A percentile compares a stretch with the other conserved stretches of the same genome.
Evolutionary conservation across 2,888 invertebrate genomes (phyloP).

Genomic region (Gerosis bhagava): DNA sequence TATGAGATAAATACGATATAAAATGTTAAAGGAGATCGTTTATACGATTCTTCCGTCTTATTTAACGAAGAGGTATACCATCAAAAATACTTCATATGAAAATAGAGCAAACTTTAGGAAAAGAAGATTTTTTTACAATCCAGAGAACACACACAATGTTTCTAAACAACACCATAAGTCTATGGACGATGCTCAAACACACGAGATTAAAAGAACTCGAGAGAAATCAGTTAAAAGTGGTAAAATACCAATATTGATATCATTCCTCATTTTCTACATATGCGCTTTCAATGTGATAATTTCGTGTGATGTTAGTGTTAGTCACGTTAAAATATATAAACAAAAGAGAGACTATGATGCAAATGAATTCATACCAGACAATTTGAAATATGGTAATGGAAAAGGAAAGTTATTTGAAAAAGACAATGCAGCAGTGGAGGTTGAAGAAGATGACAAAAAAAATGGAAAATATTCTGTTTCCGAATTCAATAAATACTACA

Average conservation of each 20-base stretch:
- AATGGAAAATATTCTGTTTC: conserved; percentile 47
- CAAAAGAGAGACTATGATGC: conserved; percentile 39
- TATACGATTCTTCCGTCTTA: conserved; percentile 63
- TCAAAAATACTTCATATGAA: conserved; percentile 47
- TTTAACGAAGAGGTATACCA: conserved; percentile 44
- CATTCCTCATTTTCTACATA: conserved; percentile 64
- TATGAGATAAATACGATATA: conserved; percentile 65
- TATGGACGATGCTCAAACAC: conserved; percentile 74
- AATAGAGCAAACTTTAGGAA: conserved; percentile 52
- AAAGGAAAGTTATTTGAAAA: conserved; percentile 45
- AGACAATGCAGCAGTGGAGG: conserved; percentile 46
- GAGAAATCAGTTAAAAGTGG: conserved; percentile 32
- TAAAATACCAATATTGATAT: conserved; percentile 49
- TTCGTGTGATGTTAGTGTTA: conserved; percentile 75
- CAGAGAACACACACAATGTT: conserved; percentile 35
- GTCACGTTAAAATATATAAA: conserved; percentile 51
- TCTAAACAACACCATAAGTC: conserved; percentile 42
- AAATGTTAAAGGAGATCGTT: conserved; percentile 74
- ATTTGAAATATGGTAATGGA: conserved; percentile 46
- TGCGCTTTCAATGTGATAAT: conserved; percentile 76
- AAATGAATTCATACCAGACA: conserved; percentile 43
- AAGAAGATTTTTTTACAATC: conserved; percentile 40
- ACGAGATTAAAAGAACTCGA: conserved; percentile 57
- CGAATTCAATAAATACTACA: conserved; percentile 55
- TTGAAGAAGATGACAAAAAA: conserved; percentile 54